Evolutionary conservation across 2,797 vertebrate species (phyloP), one percentile per base, ranked within the genome.

Genomic region (Syngnathus acus): DNA sequence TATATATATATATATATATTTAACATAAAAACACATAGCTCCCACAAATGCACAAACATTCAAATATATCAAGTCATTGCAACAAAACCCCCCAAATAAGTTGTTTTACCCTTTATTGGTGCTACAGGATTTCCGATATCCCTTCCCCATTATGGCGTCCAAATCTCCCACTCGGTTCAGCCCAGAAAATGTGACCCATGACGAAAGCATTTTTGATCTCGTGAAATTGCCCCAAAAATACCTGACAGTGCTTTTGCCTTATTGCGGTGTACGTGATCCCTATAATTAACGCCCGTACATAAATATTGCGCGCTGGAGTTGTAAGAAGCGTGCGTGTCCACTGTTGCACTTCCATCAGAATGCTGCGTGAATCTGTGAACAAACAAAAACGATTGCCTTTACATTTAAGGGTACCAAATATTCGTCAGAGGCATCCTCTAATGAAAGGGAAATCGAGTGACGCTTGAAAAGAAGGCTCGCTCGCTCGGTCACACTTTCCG

Each of bases 31-130:
- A 86, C 74, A 80, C 74, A 73, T 81, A 81, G 14, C 84, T 87
- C 86, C 88, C 82, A 83, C 75, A 76, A 83, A 84, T 62, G 81
- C 82, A 88, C 83, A 87, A 81, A 87, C 78, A 80, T 78, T 71
- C 71, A 82, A 73, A 82, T 72, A 87, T 82, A 79, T 84, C 78
- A 78, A 87, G 82, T 75, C 84, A 84, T 78, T 82, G 78, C 75
- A 74, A 84, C 78, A 72, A 84, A 88, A 78, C 81, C 74, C 75
- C 64, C 73, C 62, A 82, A 81, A 76, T 81, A 72, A 67, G 69
- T 82, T 73, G 75, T 84, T 79, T 50, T 79, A 90, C 84, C 84
- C 86, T 84, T 85, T 88, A 83, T 89, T 89, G 90, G 90, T 92
- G 91, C 91, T 92, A 91, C 87, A 83, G 80, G 74, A 85, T 84